Evolutionary conservation across 1,140 invertebrate genomes (phyloP).

Genomic region (Drosophila melanogaster): Release_6_plus_ISO1_MT NT_037436.4:15993501-15994000

Average conservation of each 20-base stretch:
- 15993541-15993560: slow-evolving; percentile 17
- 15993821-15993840: slow-evolving; percentile 22
- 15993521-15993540: slow-evolving; percentile 49
- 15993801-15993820: slow-evolving; percentile 11
- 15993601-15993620: slow-evolving; percentile 15
- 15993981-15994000: slow-evolving; percentile 77
- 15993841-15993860: slow-evolving; percentile 48
- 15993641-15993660: slow-evolving; percentile 2
- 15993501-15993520: slow-evolving; percentile 45
- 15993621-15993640: slow-evolving; percentile 6
- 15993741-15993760: slow-evolving; percentile 43
- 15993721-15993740: slow-evolving; percentile 48
- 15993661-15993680: slow-evolving; percentile 29
- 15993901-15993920: slow-evolving; percentile 25
- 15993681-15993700: slow-evolving; percentile 29
- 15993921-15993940: slow-evolving; percentile 22
- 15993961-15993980: slow-evolving; percentile 67
- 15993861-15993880: slow-evolving; percentile 7
- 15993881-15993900: slow-evolving; percentile 24
- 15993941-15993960: slow-evolving; percentile 54
- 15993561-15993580: slow-evolving; percentile 24
- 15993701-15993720: slow-evolving; percentile 43
- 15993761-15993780: slow-evolving; percentile 21
- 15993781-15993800: slow-evolving; percentile 33
- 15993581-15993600: slow-evolving; percentile 5